Base-by-base conservation (phyloP, 1,140 invertebrate genomes). In the Acromyrmex echinatior region DNA sequence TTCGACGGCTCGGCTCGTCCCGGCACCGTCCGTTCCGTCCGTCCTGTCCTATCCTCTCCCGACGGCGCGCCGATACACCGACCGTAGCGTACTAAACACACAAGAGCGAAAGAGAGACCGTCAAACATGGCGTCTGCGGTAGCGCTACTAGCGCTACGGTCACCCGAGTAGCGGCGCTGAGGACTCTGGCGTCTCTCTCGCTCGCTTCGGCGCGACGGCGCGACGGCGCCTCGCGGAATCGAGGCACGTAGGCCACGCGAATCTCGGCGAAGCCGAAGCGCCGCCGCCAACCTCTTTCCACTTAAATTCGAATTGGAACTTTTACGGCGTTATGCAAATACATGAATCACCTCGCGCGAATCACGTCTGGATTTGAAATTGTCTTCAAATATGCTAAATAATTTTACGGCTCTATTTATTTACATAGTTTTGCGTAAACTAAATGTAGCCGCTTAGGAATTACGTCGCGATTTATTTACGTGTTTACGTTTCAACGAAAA, bases 61-160 rank as follows among this genome's bases (percentile, higher is more conserved):
- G 90, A 79, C 87, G 63, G 31, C 63, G 63, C 63, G 63, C 63
- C 63, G 63, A 66, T n/a, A 31, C 63, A 35, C 31, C 31, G 63
- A 92, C 35, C 35, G 35, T 39, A 39, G 35, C 92, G 88, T 90
- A 91, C 92, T 93, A 93, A 93, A 92, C 89, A 92, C 92, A 92
- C 91, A 92, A 91, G 88, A 86, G 31, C 35, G 79, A 91, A 86
- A 86, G 73, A 86, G 77, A 91, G 88, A 89, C 88, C 85, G 79
- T 93, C 92, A 93, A 93, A 93, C 88, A 93, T 93, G 92, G 92
- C 92, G 49, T 51, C 80, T 85, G 71, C 89, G 71, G 56, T 16
- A 79, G 91, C 92, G 92, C 91, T 60, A 70, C 77, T 12, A 79
- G 91, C 92, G 92, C 91, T 60, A 79, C 77, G 25, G 10, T 53